Evolutionary conservation across 2,888 invertebrate genomes (phyloP), one percentile per base, ranked within the genome.

Genomic region (Nipponacmea schrenckii): DNA sequence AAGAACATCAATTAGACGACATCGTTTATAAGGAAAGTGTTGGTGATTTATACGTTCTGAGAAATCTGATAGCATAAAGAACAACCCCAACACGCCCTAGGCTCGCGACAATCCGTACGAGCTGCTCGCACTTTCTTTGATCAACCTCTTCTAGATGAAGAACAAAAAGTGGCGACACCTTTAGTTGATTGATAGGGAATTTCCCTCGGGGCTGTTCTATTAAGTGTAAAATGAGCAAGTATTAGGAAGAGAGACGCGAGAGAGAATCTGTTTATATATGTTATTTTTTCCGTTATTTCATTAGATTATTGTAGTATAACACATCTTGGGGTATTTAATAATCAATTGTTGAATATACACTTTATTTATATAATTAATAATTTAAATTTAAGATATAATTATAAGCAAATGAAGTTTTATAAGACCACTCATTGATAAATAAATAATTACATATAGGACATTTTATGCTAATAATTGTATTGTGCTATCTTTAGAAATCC

Each of bases 1-100:
- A 44, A 14, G 56, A 64, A 64, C 45, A 48, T 39, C 63, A 69
- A 69, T 69, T 69, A 39, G 69, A 69, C 64, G 69, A 46, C 64
- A 64, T 31, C 63, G 64, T 69, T 69, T 69, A 69, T 64, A 69
- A 64, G 64, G 31, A 64, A 68, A 50, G 68, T 39, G 50, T 68
- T 68, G 39, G 20, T 44, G 68, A 56, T 56, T 56, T 56, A 56
- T 24, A 24, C 56, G 12, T 20, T 20, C 20, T 56, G 20, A 20
- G 56, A 56, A 56, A 56, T 24, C 56, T 56, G 56, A 56, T 56
- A 20, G 20, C 24, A 56, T 24, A 56, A 56, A 24, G 24, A 20
- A 56, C 56, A 56, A 24, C 39, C 56, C 56, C 56, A 56, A 24
- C 56, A 56, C 56, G 56, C 56, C 56, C 56, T 56, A 24, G 56